Conservation (phyloP, 2,113 vertebrate species). For the Phylloscopus trochiloides region DNA sequence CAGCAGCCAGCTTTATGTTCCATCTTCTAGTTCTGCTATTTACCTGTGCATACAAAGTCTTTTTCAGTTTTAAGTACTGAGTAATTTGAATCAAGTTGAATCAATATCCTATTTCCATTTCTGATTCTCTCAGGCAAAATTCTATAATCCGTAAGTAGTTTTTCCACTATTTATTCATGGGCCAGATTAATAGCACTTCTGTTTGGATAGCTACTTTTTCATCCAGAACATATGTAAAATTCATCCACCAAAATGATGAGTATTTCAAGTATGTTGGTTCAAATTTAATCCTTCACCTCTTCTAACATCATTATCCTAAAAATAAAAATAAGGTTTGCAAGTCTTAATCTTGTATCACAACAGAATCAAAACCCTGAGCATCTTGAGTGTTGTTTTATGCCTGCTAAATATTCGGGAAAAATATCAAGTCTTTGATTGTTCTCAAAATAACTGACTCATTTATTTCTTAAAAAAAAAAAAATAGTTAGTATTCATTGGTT, state of each 20-base stretch:
- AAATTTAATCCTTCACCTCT: not conserved
- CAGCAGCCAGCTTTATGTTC: not conserved
- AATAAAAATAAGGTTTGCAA: not conserved
- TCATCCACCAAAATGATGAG: not conserved
- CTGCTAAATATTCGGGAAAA: not conserved
- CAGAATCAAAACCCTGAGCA: not conserved
- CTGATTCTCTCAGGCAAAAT: not conserved
- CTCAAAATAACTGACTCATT: not conserved
- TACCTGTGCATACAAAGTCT: not conserved
- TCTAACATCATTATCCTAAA: not conserved
- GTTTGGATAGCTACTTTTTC: not conserved
- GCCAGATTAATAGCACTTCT: not conserved
- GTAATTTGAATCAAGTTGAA: not conserved
- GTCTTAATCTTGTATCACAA: not conserved
- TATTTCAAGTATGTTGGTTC: not conserved
- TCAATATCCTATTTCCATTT: not conserved
- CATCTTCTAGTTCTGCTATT: not conserved
- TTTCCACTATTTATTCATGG: not conserved
- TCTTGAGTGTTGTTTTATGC: not conserved
- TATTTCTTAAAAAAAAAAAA: not conserved
- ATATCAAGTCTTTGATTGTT: not conserved
- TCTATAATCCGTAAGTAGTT: not conserved
- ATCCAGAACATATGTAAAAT: not conserved
- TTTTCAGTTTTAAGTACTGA: not conserved
- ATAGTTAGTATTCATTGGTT: not conserved